These are phyloP conservation scores for Hyperoplus immaculatus DNA, from an alignment of 2,797 vertebrate genomes.

Conservation along the genomic window DNA sequence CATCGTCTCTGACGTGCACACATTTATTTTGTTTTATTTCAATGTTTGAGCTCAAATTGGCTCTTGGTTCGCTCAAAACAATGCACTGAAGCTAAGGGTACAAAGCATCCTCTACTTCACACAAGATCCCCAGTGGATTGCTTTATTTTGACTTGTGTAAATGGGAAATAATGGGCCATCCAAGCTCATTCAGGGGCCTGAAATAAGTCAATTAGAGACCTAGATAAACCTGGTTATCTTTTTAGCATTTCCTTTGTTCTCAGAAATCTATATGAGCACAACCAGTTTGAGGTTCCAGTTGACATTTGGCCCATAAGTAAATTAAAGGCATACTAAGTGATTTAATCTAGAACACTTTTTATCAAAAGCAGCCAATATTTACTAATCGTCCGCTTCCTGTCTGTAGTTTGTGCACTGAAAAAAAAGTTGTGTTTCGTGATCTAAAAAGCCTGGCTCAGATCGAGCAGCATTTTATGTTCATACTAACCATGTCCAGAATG, in stretches of 20 bases:
- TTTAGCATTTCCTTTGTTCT: background rate
- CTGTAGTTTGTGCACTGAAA: no score
- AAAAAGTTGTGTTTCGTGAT: no score
- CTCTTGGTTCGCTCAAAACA: background rate
- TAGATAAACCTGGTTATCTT: background rate
- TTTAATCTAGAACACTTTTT: no score
- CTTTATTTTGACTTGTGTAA: background rate
- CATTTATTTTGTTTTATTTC: background rate
- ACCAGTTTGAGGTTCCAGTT: background rate
- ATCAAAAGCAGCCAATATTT: no score
- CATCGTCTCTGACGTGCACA: background rate
- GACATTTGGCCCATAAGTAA: background rate
- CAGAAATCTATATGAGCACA: background rate
- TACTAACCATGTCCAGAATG: no score
- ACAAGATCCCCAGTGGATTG: background rate
- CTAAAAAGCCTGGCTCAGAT: no score
- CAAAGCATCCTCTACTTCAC: background rate
- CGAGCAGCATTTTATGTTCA: no score
- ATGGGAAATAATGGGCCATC: background rate
- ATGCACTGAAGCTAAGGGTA: no score
- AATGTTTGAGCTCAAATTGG: background rate
- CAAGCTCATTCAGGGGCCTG: background rate
- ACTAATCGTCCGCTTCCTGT: no score
- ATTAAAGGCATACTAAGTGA: background rate
- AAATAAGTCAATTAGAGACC: background rate